A percentile compares a stretch with the other conserved stretches of the same genome.
phyloP scores from a whole-genome alignment of 2,888 invertebrate species.

The Stenchaetothrips biformis region DNA sequence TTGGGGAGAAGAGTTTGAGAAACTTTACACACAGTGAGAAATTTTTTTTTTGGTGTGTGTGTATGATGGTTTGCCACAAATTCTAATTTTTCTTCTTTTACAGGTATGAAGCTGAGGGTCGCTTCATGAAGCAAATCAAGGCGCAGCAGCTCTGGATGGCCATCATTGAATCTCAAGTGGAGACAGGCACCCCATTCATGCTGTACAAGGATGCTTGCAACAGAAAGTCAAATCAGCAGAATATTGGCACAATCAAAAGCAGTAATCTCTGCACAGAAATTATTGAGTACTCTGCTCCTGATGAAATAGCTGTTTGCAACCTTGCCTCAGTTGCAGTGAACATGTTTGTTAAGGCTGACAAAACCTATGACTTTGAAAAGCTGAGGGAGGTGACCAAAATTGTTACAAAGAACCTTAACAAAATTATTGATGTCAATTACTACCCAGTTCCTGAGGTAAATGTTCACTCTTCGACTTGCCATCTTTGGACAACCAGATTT shows the following conservation, averaged over 20 bases:
- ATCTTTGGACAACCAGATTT: background rate
- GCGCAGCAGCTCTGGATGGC: constrained; percentile 92
- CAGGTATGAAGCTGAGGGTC: constrained; percentile 76
- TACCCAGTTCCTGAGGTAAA: constrained; percentile 88
- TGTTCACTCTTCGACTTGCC: background rate
- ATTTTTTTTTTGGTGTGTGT: constrained; percentile 24
- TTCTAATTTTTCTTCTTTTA: constrained; percentile 27
- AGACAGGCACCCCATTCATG: constrained; percentile 98
- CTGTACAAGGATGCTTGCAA: constrained; percentile 95
- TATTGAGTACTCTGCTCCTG: constrained; percentile 84
- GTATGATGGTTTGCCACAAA: background rate
- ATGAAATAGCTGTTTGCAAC: constrained; percentile 96
- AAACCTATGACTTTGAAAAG: constrained; percentile 80
- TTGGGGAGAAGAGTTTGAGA: constrained; percentile 94
- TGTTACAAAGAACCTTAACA: constrained; percentile 87
- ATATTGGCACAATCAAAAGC: constrained; percentile 96
- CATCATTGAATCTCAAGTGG: constrained; percentile 90
- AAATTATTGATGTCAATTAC: constrained; percentile 92
- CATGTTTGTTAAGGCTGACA: constrained; percentile 79
- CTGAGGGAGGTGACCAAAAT: constrained; percentile 83
- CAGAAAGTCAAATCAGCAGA: constrained; percentile 94
- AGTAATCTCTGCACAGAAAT: constrained; percentile 98
- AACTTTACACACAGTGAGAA: constrained; percentile 66
- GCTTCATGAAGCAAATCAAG: constrained; percentile 60
- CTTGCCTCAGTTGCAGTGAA: constrained; percentile 95